Conservation (phyloP, 1,140 invertebrate genomes). For the Atopsyche davidsoni region DNA sequence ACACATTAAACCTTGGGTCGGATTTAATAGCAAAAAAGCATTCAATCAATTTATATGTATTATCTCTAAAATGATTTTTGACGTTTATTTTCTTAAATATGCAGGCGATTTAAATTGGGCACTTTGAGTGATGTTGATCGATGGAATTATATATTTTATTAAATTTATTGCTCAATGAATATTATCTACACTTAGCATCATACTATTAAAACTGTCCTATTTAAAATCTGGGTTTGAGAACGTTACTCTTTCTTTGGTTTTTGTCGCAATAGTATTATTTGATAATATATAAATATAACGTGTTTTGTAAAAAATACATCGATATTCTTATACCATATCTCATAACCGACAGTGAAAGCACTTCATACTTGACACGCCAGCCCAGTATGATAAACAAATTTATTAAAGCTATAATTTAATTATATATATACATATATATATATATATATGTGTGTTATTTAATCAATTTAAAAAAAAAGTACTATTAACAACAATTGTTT, state of each 20-base stretch:
- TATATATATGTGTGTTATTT: not conserved
- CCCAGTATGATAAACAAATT: not conserved
- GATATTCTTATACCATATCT: not conserved
- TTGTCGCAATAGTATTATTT: not conserved
- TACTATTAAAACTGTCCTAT: no score
- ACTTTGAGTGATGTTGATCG: conserved; percentile 12
- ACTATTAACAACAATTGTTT: no score
- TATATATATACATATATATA: not conserved
- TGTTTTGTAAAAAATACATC: not conserved
- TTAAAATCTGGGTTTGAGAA: no score
- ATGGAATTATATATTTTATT: conserved; percentile 12
- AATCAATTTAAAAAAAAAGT: no score
- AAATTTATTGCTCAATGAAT: no score
- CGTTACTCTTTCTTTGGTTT: no score
- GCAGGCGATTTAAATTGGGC: conserved; percentile 6
- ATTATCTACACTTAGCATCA: no score
- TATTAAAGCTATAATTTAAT: not conserved
- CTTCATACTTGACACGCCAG: no score
- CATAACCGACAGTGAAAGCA: no score
- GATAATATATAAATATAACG: not conserved
- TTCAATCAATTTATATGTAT: conserved; percentile 16
- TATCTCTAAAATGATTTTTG: not conserved
- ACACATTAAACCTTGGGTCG: not conserved
- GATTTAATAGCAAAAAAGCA: conserved; percentile 1
- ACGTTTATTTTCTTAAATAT: conserved; percentile 12